phyloP scores from a whole-genome alignment of 1,140 invertebrate genomes.

The Drosophila bocki region DNA sequence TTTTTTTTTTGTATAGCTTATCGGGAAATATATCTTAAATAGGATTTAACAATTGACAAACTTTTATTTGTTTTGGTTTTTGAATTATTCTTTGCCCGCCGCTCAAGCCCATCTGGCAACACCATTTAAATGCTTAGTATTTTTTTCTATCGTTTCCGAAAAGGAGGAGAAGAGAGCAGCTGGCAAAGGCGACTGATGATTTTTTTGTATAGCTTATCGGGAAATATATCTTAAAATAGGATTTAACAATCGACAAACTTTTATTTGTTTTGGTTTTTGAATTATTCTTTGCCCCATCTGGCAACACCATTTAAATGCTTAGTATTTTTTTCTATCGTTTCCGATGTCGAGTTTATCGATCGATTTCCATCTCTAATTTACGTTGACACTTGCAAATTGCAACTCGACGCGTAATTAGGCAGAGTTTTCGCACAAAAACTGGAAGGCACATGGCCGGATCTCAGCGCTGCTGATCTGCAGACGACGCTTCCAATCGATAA shows the following conservation, averaged over 20 bases:
- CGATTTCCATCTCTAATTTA: background rate
- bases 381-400: conserved; percentile 4
- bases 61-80: too few species aligned
- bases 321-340: too few species aligned
- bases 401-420: conserved; percentile 2
- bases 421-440: conserved; percentile 23
- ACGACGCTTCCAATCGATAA: background rate
- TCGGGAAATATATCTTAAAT: conserved; percentile 21
- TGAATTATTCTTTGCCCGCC: too few species aligned
- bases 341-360: background rate
- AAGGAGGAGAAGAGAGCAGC: conserved; percentile 17
- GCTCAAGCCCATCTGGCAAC: too few species aligned
- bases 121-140: too few species aligned
- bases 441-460: background rate
- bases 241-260: background rate
- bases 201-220: conserved; percentile 6
- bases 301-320: too few species aligned
- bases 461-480: conserved; percentile 1
- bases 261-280: too few species aligned
- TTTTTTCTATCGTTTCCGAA: conserved; percentile 14
- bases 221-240: conserved; percentile 24
- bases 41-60: background rate
- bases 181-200: background rate
- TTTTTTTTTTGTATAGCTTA: conserved; percentile 9
- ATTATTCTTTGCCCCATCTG: too few species aligned